A percentile compares a stretch with the other conserved stretches of the same genome.
Evolutionary conservation across 2,797 vertebrate genomes (phyloP).

Genomic region (Luscinia luscinia): DNA sequence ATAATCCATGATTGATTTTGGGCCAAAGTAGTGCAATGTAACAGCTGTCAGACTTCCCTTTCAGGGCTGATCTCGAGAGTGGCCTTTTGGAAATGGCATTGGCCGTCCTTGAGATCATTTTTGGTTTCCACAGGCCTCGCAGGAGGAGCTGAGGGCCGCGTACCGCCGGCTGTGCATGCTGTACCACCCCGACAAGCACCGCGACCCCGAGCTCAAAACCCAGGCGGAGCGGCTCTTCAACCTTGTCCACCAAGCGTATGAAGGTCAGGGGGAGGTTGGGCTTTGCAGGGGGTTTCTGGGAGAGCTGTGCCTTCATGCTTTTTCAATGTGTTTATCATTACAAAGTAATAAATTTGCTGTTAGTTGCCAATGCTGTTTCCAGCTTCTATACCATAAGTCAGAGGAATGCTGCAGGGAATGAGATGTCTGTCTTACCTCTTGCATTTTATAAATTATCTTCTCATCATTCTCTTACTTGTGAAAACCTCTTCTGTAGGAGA

Average conservation of each 20-base stretch:
- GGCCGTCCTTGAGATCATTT: not conserved
- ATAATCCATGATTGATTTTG: not conserved
- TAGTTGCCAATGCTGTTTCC: not conserved
- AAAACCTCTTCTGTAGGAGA: not conserved
- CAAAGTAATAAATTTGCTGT: not conserved
- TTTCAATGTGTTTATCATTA: not conserved
- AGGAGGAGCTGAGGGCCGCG: conserved; percentile 94
- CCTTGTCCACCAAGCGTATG: conserved; percentile 96
- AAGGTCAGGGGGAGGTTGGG: conserved; percentile 82
- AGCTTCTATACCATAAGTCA: not conserved
- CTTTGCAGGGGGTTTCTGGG: not conserved
- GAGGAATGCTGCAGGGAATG: not conserved
- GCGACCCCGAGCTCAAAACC: conserved; percentile 92
- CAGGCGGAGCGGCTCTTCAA: conserved; percentile 97
- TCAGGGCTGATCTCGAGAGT: not conserved
- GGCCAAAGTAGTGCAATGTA: not conserved
- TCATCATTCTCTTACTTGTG: not conserved
- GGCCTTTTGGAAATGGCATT: not conserved
- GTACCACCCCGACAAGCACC: conserved; percentile 98
- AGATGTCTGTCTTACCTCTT: not conserved
- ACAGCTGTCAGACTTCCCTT: not conserved
- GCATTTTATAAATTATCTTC: not conserved
- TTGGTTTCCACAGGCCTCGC: conserved; percentile 84
- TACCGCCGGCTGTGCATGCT: conserved; percentile 97
- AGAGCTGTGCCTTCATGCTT: not conserved